Conservation (phyloP, 1,140 invertebrate species). For the Notospermus geniculatus region DNA sequence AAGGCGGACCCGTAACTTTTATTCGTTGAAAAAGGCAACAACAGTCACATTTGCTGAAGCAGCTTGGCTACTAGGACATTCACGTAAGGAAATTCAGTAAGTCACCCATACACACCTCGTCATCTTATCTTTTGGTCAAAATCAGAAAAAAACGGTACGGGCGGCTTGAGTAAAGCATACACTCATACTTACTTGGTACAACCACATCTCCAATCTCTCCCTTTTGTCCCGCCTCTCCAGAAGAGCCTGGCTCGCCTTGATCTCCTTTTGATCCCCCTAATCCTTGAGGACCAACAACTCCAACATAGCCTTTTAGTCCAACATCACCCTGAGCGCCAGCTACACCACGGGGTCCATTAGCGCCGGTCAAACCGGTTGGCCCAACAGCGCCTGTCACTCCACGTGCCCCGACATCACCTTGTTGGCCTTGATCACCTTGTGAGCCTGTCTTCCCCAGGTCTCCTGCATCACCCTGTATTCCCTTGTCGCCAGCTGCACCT, state of each 20-base stretch:
- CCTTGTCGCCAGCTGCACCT: not conserved
- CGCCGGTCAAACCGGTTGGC: conserved; percentile 11
- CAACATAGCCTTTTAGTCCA: not conserved
- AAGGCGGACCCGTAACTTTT: too few species aligned
- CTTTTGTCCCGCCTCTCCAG: conserved; percentile 26
- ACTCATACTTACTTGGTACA: too few species aligned
- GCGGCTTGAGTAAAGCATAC: too few species aligned
- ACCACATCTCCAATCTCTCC: conserved; percentile 58
- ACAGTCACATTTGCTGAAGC: too few species aligned
- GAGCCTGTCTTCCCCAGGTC: not conserved
- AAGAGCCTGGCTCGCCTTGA: conserved; percentile 1
- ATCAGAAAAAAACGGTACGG: too few species aligned
- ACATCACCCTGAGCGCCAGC: conserved; percentile 8
- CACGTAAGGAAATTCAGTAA: too few species aligned
- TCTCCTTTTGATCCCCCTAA: conserved; percentile 31
- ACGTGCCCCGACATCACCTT: conserved; percentile 12
- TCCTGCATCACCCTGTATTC: not conserved
- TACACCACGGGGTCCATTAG: not conserved
- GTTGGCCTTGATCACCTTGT: conserved; percentile 5
- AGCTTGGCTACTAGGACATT: too few species aligned
- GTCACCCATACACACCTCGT: too few species aligned
- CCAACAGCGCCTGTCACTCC: conserved; percentile 14
- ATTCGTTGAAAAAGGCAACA: too few species aligned
- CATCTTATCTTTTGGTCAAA: too few species aligned
- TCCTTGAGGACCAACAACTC: conserved; percentile 31